These are phyloP conservation scores for Dicyema japonicum DNA, from an alignment of 1,140 invertebrate species.

Conservation along the genomic window DNA sequence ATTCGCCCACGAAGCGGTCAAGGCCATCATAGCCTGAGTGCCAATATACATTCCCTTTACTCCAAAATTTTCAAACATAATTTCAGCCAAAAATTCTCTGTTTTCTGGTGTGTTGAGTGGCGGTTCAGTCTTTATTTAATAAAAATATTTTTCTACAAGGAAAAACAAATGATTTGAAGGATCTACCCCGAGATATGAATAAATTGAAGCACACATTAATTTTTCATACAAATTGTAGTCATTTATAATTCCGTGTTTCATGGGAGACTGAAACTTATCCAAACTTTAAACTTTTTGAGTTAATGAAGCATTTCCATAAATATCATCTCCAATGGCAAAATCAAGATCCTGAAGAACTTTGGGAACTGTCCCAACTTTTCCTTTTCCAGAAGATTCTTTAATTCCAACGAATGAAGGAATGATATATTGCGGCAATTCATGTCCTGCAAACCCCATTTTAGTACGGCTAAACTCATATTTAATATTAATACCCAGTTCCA, in stretches of 20 bases:
- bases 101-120: constrained; percentile 98
- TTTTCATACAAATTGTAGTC: constrained; percentile 99
- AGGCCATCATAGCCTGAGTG: constrained; percentile 74
- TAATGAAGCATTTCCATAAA: too few relatives aligned
- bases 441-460: constrained; percentile 85
- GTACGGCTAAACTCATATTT: too few relatives aligned
- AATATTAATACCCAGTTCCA: too few relatives aligned
- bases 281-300: too few relatives aligned
- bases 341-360: constrained; percentile 85
- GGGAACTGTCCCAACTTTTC: constrained; percentile 49
- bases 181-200: constrained; percentile 62
- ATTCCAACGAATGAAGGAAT: constrained; percentile 43
- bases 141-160: constrained; percentile 29
- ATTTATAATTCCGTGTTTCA: constrained; percentile 85
- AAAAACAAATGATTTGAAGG: constrained; percentile 97
- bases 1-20: constrained; percentile 83
- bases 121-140: constrained; percentile 85
- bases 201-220: too few relatives aligned
- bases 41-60: constrained; percentile 93
- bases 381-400: constrained; percentile 23
- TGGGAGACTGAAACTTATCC: too few relatives aligned
- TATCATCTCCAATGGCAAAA: constrained; percentile 86
- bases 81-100: constrained; percentile 90
- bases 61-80: constrained; percentile 99
- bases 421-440: constrained; percentile 92